These are phyloP conservation scores for Apomyelois bistriatella DNA, from an alignment of 2,888 invertebrate species.

Conservation along the genomic window DNA sequence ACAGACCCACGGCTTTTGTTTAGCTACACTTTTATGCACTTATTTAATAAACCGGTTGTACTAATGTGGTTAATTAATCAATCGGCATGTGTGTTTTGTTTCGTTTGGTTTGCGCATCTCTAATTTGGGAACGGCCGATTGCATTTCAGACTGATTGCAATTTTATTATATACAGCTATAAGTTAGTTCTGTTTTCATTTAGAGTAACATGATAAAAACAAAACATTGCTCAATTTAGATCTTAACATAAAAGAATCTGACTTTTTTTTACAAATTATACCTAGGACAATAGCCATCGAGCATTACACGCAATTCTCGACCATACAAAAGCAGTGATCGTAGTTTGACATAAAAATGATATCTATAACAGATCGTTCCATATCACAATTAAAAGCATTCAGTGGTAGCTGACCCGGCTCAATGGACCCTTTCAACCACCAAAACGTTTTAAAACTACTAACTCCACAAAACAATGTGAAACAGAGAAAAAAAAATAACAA, in stretches of 20 bases:
- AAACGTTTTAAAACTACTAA: constrained; percentile 58
- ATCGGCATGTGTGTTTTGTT: constrained; percentile 42
- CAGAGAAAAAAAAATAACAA: constrained; percentile 53
- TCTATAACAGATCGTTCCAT: constrained; percentile 50
- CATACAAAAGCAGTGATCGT: constrained; percentile 31
- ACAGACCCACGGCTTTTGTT: constrained; percentile 45
- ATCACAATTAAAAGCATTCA: constrained; percentile 49
- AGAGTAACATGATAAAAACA: neutral
- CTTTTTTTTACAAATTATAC: neutral
- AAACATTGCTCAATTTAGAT: neutral
- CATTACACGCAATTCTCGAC: constrained; percentile 14
- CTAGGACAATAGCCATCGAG: neutral
- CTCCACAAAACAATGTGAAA: constrained; percentile 42
- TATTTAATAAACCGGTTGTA: constrained; percentile 66
- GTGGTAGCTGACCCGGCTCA: constrained; percentile 45
- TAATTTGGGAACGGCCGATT: constrained; percentile 24
- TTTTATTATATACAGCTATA: constrained; percentile 1
- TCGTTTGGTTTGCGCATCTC: constrained; percentile 32
- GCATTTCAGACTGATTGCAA: neutral
- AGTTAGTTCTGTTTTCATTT: neutral
- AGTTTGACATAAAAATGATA: constrained; percentile 37
- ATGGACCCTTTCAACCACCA: constrained; percentile 61
- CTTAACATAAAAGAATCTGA: neutral
- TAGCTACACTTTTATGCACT: constrained; percentile 57
- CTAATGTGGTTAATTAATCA: constrained; percentile 71